phyloP scores from a whole-genome alignment of 2,797 vertebrate genomes.

The Cryptoprocta ferox region DNA sequence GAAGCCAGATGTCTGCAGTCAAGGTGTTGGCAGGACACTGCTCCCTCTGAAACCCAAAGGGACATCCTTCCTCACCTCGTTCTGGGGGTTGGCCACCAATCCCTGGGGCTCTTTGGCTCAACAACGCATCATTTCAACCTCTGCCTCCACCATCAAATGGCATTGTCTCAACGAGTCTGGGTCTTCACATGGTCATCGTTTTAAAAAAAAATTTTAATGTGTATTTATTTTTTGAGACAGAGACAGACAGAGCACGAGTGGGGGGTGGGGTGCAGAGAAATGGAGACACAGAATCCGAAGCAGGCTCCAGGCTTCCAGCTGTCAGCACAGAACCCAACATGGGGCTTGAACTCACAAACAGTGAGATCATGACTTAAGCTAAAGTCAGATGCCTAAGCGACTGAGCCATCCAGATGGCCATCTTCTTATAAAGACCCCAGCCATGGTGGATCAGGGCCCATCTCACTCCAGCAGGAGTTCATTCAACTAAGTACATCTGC shows the following conservation, averaged over 20 bases:
- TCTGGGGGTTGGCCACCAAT: background rate
- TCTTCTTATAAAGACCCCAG: background rate
- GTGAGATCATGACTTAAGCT: too few relatives aligned
- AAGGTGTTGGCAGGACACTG: rapidly evolving
- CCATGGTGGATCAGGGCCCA: background rate
- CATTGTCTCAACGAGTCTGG: rapidly evolving
- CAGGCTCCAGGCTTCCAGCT: too few relatives aligned
- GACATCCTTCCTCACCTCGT: background rate
- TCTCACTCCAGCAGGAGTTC: background rate
- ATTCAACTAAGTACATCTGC: background rate
- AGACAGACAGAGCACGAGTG: too few relatives aligned
- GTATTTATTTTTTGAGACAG: too few relatives aligned
- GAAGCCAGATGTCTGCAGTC: background rate
- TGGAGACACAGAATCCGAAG: too few relatives aligned
- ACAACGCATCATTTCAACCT: rapidly evolving
- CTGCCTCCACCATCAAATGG: background rate
- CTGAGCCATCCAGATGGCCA: too few relatives aligned
- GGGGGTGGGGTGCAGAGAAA: too few relatives aligned
- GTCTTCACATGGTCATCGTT: too few relatives aligned
- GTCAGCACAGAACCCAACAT: too few relatives aligned
- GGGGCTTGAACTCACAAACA: too few relatives aligned
- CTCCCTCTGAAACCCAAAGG: background rate
- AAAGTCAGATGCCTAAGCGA: too few relatives aligned
- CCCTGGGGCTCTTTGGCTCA: background rate
- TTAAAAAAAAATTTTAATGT: too few relatives aligned